Percentiles rank a stretch among this genome's conserved stretches.
Evolutionary conservation across 2,113 vertebrate genomes (phyloP).

Genomic region (Otolemur garnettii): DNA sequence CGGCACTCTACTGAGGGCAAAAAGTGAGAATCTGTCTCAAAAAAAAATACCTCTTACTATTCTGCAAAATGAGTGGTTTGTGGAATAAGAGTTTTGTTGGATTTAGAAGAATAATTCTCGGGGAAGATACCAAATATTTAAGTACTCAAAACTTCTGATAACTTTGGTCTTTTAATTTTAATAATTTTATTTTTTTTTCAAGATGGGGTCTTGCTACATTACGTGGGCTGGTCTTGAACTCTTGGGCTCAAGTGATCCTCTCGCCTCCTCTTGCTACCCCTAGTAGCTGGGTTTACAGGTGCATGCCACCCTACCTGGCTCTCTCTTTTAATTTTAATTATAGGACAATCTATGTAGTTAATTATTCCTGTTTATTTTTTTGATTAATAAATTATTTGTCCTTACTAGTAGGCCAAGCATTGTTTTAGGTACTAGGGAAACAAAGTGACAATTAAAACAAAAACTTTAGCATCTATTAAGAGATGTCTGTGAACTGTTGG

Average conservation of each 20-base stretch:
- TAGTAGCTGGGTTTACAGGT: no score
- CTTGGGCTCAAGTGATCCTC: no score
- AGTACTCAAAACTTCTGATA: slow-evolving; percentile 24
- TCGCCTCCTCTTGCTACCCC: no score
- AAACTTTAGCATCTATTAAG: background rate
- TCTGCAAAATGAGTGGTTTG: background rate
- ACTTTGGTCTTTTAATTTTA: background rate
- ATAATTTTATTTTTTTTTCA: no score
- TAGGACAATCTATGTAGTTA: background rate
- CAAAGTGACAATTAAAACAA: background rate
- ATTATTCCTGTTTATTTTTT: slow-evolving; percentile 33
- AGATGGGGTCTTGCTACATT: no score
- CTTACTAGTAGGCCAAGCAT: background rate
- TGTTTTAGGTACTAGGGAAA: background rate
- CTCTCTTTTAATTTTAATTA: slow-evolving; percentile 5
- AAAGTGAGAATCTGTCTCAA: background rate
- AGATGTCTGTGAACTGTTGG: background rate
- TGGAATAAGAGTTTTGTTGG: background rate
- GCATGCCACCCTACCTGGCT: no score
- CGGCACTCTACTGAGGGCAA: background rate
- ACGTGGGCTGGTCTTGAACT: no score
- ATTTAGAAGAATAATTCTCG: slow-evolving; percentile 38
- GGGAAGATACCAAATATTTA: background rate
- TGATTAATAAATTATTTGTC: background rate
- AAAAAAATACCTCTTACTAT: background rate